Base-by-base conservation (phyloP, 2,888 invertebrate genomes). In the Parnassius orleans region DNA sequence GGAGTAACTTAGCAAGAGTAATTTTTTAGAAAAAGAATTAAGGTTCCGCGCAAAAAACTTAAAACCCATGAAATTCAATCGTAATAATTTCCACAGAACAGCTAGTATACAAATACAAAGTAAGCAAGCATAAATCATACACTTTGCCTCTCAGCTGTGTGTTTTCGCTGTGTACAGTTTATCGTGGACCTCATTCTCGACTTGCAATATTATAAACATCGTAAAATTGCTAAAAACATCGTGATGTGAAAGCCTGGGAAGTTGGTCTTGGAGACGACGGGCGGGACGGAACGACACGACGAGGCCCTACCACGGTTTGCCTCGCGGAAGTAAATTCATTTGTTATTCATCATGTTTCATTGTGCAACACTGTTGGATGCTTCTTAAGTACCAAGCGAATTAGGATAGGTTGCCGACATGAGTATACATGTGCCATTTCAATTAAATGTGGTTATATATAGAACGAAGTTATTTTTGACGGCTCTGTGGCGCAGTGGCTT, bases 191-290 rank as follows among this genome's bases (percentile, higher is more conserved):
- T 65, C 59, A 62, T 53, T 46, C 56, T 3, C 46, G 46, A n/a
- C n/a, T 46, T n/a, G 52, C 19, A 19, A 52, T 51, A 56, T 56
- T 44, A 61, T 57, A 61, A 55, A 55, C 50, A 19, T 55, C 41
- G 56, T 61, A 56, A 56, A 61, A 56, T 61, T 61, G 61, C 61
- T 42, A 55, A 63, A 63, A 63, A 58, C 62, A 53, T 62, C 54
- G 54, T 58, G 58, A 58, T 44, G 54, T 54, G 63, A 63, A 58
- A 63, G 58, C 54, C 15, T 54, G 58, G 54, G 58, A 58, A 63
- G 54, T 33, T 33, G 44, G 50, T 60, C 43, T 24, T 24, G 44
- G 41, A 24, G 61, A 51, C 53, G 43, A 10, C 11, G 50, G 43
- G 33, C 48, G 14, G 41, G 10, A 14, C 12, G 41, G 12, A 3